Conservation (phyloP, 1,140 invertebrate genomes). For the Sinonovacula constricta region DNA sequence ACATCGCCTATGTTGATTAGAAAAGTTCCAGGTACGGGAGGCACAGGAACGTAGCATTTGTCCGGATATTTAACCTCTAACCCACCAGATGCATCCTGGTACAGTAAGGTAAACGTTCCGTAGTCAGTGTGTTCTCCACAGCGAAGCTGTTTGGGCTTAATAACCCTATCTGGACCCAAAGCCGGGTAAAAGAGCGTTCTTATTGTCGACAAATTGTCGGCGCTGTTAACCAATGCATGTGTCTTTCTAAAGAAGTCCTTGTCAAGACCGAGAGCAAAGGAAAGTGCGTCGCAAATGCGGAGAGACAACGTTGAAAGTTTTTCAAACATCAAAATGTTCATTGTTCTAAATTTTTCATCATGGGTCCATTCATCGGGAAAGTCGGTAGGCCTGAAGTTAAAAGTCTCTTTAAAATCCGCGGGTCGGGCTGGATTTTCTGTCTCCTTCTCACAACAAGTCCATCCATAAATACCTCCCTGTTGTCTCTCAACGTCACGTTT, state of each 20-base stretch:
- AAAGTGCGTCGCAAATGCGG: conserved; percentile 51
- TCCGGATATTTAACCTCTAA: too few relatives aligned
- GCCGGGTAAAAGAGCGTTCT: conserved; percentile 35
- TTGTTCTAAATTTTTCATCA: too few relatives aligned
- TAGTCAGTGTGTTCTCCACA: conserved; percentile 86
- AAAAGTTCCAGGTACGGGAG: too few relatives aligned
- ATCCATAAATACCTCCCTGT: conserved; percentile 33
- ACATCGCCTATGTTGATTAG: conserved; percentile 52
- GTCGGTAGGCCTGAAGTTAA: conserved; percentile 28
- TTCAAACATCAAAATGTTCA: conserved; percentile 22
- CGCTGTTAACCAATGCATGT: conserved; percentile 11
- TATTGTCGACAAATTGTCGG: conserved; percentile 16
- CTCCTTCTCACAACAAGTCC: conserved; percentile 44
- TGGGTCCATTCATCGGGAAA: too few relatives aligned
- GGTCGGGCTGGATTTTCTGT: conserved; percentile 21
- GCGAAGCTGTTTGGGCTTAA: conserved; percentile 80
- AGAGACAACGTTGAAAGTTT: conserved; percentile 12
- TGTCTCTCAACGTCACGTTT: conserved; percentile 41
- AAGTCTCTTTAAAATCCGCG: conserved; percentile 35
- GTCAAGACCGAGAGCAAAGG: conserved; percentile 41
- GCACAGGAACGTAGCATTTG: too few relatives aligned
- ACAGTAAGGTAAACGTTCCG: conserved; percentile 86
- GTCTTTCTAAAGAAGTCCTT: conserved; percentile 14
- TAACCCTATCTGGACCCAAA: not conserved
- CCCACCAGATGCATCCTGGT: too few relatives aligned